Percentiles rank a stretch among this genome's conserved stretches.
phyloP scores from a whole-genome alignment of 2,113 vertebrate species.

The Gavialis gangeticus region DNA sequence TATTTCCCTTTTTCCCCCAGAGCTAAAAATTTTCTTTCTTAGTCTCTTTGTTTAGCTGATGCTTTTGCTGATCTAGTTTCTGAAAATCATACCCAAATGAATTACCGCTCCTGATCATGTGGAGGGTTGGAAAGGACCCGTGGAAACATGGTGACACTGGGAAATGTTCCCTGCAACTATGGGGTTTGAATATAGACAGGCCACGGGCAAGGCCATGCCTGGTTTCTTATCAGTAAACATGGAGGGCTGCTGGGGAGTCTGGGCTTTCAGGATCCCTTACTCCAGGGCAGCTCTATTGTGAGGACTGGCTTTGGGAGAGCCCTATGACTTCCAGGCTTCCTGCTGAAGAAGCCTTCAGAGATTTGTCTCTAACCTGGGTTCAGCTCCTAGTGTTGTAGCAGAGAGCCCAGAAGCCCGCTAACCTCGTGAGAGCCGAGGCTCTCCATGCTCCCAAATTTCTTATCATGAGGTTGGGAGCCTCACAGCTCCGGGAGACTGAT shows the following conservation, averaged over 20 bases:
- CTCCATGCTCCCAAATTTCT: not conserved
- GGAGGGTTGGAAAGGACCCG: too few species aligned
- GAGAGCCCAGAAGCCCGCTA: not conserved
- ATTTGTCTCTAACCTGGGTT: too few species aligned
- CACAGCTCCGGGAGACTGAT: not conserved
- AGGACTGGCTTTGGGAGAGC: too few species aligned
- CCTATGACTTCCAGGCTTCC: not conserved
- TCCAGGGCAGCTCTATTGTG: too few species aligned
- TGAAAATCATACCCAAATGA: not conserved
- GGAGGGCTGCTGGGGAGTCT: too few species aligned
- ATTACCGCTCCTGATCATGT: too few species aligned
- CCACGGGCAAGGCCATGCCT: too few species aligned
- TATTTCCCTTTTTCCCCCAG: not conserved
- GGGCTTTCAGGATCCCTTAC: too few species aligned
- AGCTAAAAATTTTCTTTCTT: not conserved
- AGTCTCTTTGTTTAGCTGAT: not conserved
- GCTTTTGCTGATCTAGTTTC: not conserved
- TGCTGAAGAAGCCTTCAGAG: not conserved
- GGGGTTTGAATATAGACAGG: too few species aligned
- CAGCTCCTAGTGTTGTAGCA: not conserved
- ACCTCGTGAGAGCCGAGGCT: not conserved
- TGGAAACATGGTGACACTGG: too few species aligned
- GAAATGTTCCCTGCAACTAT: too few species aligned
- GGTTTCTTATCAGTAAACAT: too few species aligned
- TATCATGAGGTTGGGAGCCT: not conserved